Evolutionary conservation across 2,797 vertebrate species (phyloP), one percentile per base, ranked within the genome.

Genomic region (Rhinella marina): DNA sequence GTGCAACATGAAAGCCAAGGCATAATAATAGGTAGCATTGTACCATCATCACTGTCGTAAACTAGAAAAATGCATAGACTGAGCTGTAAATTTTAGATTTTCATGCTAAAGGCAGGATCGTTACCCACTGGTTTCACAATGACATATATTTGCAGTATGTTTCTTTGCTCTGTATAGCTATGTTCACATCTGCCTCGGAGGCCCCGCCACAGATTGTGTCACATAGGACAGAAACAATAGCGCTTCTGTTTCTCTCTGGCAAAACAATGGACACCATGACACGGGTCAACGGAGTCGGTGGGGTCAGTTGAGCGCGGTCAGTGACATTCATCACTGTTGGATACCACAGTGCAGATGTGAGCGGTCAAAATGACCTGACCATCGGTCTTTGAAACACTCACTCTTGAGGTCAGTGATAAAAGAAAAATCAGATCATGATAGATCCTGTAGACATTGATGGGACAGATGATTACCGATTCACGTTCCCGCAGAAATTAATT

Each of bases 1-100:
- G 50, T 77, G 75, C 75, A 77, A 83, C 81, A 80, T 86, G 25
- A 89, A 89, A 89, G 81, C 88, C 75, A 87, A 86, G 17, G 88
- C 81, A 83, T 29, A 78, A 84, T 79, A 76, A 79, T 41, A 59
- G 23, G 10, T 57, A 59, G 73, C 61, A 79, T 80, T 62, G n/a
- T 78, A 82, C 81, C 57, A 13, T 62, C 25, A 32, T 29, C 25
- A 25, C 52, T 52, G 32, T 50, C 29, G 12, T 48, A 41, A 79
- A 32, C 9, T 21, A 70, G 32, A 64, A 57, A 50, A 64, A 23
- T 62, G 57, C 72, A 27, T 50, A 11, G 14, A 52, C 7, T 85
- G 59, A 27, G 41, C 56, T 19, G 52, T 61, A 57, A 17, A 52
- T 68, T 82, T 48, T 68, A 23, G 3, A 61, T 61, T 9, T 19